Percentiles rank a stretch among this genome's conserved stretches.
These are phyloP conservation scores for Drosophila ezoana DNA, from an alignment of 2,888 invertebrate species.

Conservation along the genomic window DNA sequence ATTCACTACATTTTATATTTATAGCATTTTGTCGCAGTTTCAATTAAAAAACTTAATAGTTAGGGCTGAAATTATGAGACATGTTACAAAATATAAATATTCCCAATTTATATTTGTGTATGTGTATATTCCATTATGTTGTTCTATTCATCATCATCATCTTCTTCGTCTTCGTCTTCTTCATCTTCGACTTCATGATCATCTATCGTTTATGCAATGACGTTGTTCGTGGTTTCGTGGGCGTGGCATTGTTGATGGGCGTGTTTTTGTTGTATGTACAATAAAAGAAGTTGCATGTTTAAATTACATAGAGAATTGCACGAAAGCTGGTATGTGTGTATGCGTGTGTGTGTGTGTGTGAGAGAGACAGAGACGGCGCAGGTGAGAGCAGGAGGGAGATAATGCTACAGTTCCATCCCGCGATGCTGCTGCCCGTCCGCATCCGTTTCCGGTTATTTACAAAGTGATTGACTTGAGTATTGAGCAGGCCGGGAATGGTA, in stretches of 20 bases:
- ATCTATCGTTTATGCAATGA: conserved; percentile 35
- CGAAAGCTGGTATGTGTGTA: conserved; percentile 66
- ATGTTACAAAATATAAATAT: conserved; percentile 57
- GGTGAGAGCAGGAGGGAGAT: conserved; percentile 20
- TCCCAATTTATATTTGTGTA: conserved; percentile 54
- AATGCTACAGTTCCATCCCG: neutral
- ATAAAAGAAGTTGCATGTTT: conserved; percentile 46
- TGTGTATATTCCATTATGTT: conserved; percentile 48
- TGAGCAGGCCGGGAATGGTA: conserved; percentile 52
- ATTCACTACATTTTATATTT: conserved; percentile 83
- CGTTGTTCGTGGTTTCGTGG: conserved; percentile 48
- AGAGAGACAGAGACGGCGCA: conserved; percentile 41
- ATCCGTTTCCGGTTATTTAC: conserved; percentile 44
- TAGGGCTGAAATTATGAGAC: conserved; percentile 69
- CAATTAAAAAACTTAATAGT: conserved; percentile 72
- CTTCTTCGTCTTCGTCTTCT: conserved; percentile 19
- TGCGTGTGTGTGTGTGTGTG: conserved; percentile 35
- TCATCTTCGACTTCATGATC: conserved; percentile 13
- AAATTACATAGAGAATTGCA: conserved; percentile 65
- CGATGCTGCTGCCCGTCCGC: neutral
- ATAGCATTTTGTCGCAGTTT: conserved; percentile 81
- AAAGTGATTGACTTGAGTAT: conserved; percentile 70
- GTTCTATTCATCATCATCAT: conserved; percentile 30
- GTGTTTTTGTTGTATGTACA: conserved; percentile 62
- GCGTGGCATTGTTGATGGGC: conserved; percentile 55